These are phyloP conservation scores for Metopia argyrocephala DNA, from an alignment of 2,888 invertebrate genomes.

Conservation along the genomic window DNA sequence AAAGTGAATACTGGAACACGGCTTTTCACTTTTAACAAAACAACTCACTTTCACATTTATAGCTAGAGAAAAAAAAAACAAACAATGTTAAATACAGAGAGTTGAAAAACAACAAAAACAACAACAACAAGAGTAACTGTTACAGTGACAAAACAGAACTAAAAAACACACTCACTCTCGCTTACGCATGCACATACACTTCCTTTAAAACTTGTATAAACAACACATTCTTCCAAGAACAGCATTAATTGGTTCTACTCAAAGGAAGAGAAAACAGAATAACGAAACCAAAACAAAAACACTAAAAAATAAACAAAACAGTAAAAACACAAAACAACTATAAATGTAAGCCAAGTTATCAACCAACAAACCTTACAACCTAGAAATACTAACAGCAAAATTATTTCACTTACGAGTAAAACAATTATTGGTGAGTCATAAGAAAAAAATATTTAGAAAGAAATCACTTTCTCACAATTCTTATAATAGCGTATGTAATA, in stretches of 20 bases:
- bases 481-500: too few species aligned
- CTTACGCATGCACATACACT: not conserved
- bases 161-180: constrained; percentile 22
- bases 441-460: constrained; percentile 40
- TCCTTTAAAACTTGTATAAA: constrained; percentile 9
- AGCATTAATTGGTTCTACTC: too few species aligned
- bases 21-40: constrained; percentile 75
- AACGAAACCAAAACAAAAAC: constrained; percentile 14
- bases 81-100: too few species aligned
- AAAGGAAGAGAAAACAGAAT: not conserved
- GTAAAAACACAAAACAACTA: constrained; percentile 6
- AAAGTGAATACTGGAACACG: constrained; percentile 60
- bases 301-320: constrained; percentile 21
- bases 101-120: not conserved
- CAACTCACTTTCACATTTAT: constrained; percentile 74
- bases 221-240: too few species aligned
- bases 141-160: not conserved
- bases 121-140: constrained; percentile 6
- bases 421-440: constrained; percentile 53
- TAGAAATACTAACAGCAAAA: constrained; percentile 46
- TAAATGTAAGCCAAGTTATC: constrained; percentile 55
- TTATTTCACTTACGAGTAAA: constrained; percentile 30
- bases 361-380: constrained; percentile 57
- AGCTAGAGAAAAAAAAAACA: constrained; percentile 48
- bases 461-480: not conserved